phyloP scores from a whole-genome alignment of 2,113 vertebrate species.

The Myrmophylax atrothorax region DNA sequence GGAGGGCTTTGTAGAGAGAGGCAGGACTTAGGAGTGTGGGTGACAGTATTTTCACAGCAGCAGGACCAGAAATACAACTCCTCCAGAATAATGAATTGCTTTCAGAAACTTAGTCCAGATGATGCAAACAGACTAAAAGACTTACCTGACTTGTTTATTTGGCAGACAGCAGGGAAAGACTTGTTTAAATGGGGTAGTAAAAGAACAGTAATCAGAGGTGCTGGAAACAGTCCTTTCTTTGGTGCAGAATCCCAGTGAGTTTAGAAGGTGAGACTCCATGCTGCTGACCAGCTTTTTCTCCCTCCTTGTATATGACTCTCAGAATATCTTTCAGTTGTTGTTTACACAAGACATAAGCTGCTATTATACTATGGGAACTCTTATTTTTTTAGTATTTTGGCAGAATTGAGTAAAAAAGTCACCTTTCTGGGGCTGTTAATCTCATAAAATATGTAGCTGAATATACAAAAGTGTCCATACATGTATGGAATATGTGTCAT shows the following conservation, averaged over 20 bases:
- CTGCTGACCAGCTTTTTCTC: not conserved
- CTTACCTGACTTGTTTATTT: not conserved
- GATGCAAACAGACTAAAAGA: not conserved
- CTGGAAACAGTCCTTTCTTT: not conserved
- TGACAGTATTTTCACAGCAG: not conserved
- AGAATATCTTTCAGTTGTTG: not conserved
- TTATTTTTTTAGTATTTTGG: not conserved
- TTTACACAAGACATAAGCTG: not conserved
- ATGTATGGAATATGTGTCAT: not conserved
- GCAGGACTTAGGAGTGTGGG: not conserved
- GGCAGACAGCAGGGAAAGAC: not conserved
- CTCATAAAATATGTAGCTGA: not conserved
- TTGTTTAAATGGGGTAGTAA: not conserved
- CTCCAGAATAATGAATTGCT: not conserved
- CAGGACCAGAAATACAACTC: slow-evolving; percentile 10
- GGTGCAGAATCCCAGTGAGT: not conserved
- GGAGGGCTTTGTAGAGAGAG: not conserved
- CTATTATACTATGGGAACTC: not conserved
- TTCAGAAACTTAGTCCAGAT: not conserved
- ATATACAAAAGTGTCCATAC: not conserved
- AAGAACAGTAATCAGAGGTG: not conserved
- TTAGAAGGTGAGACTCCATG: not conserved
- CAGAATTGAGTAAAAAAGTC: not conserved
- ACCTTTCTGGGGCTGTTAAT: not conserved
- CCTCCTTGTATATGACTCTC: not conserved